Evolutionary conservation across 2,888 invertebrate genomes (phyloP).

Genomic region (Lomographa bimaculata): DNA sequence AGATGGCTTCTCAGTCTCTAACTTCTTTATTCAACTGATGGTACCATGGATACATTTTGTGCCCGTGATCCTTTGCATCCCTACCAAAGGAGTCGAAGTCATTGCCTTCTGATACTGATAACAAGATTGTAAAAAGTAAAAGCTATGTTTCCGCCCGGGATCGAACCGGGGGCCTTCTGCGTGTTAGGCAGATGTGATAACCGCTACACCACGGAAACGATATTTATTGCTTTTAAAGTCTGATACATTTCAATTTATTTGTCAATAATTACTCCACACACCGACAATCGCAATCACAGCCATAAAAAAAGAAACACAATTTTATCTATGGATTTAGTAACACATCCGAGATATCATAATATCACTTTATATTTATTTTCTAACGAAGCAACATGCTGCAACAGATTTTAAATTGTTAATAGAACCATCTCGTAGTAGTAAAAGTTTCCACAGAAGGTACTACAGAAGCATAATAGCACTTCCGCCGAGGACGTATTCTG

Average conservation of each 20-base stretch:
- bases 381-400: background rate
- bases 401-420: no score
- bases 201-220: slow-evolving; percentile 94
- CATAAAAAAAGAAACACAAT: background rate
- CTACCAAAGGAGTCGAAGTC: no score
- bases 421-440: no score
- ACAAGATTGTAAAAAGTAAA: no score
- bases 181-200: slow-evolving; percentile 96
- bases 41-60: no score
- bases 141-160: slow-evolving; percentile 90
- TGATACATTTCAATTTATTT: no score
- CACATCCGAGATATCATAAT: background rate
- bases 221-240: background rate
- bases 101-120: no score
- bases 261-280: no score
- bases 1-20: no score
- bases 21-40: no score
- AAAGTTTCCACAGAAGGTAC: slow-evolving; percentile 11
- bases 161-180: slow-evolving; percentile 96
- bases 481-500: slow-evolving; percentile 25
- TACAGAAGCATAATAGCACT: slow-evolving; percentile 10
- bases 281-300: background rate
- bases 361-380: slow-evolving; percentile 1
- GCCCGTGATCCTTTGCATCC: no score
- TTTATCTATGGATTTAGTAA: no score